Conservation (phyloP, 1,140 invertebrate genomes). For the Heliothis subflexa region DNA sequence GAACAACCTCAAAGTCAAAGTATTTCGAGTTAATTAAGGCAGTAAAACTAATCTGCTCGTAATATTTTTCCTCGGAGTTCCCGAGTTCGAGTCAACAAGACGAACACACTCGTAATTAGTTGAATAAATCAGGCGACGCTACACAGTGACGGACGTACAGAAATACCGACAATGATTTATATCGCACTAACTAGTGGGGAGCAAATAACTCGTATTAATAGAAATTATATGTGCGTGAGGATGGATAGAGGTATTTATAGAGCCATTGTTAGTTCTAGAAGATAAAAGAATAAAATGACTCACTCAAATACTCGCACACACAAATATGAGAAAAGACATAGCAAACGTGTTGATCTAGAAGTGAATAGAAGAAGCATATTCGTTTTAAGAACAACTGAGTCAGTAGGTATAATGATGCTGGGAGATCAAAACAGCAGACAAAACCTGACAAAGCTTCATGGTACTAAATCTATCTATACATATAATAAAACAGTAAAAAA, state of each 20-base stretch:
- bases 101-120: constrained; percentile 36
- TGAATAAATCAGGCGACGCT: constrained; percentile 40
- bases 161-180: constrained; percentile 46
- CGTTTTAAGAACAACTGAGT: too few species aligned
- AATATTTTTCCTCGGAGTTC: constrained; percentile 16
- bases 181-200: constrained; percentile 36
- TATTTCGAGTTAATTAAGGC: constrained; percentile 31
- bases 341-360: too few species aligned
- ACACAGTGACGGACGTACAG: constrained; percentile 42
- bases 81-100: constrained; percentile 26
- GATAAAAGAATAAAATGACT: not conserved
- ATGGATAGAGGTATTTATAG: not conserved
- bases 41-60: constrained; percentile 23
- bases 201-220: constrained; percentile 26
- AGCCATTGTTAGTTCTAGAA: not conserved
- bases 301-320: too few species aligned
- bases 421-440: too few species aligned
- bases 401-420: too few species aligned
- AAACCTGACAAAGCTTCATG: too few species aligned
- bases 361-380: too few species aligned
- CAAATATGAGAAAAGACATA: too few species aligned
- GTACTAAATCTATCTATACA: too few species aligned
- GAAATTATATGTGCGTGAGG: not conserved
- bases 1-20: constrained; percentile 23
- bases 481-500: too few species aligned